Evolutionary conservation across 2,113 vertebrate species (phyloP), one percentile per base, ranked within the genome.

Genomic region (Neodon shergylaensis): DNA sequence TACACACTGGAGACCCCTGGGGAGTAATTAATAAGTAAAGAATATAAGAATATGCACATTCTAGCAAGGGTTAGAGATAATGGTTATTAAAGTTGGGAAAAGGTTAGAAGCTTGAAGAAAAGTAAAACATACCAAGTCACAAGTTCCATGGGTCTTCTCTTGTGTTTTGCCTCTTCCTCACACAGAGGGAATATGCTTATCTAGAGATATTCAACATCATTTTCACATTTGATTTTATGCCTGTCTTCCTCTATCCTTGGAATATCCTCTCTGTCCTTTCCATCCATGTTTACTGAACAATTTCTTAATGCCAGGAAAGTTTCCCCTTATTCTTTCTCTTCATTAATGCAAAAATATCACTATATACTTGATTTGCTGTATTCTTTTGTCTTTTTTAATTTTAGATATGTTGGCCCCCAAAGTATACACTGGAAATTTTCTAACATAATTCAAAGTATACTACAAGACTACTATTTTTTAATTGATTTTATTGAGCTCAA

Each of bases 1-100:
- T 79, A 42, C 49, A 76, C n/a, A 36, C 2, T 79, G 10, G 6
- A 16, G 42, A 22, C 2, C 49, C 49, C 44, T 22, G 7, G 39
- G 24, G 36, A 82, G 87, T n/a, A 16, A 22, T 70, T 28, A 61
- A 26, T 44, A 6, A 85, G 31, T 91, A 12, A 74, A 86, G 31
- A 91, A 36, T 33, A 52, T 21, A 65, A 76, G 42, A 44, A 6
- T 21, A 58, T 39, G 47, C 9, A 8, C 6, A 49, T 72, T n/a
- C 86, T 76, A 76, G 65, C 58, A 91, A 94, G 39, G 16, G 21
- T 70, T 79, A 84, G 70, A 96, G 79, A 58, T 87, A 83, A 68
- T 22, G 28, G 31, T 76, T 47, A 47, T 24, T 63, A 63, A 85
- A 9, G 42, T 33, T 47, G 63, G 58, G 81, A 31, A 86, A 89